These are phyloP conservation scores for Coluber constrictor DNA, from an alignment of 2,797 vertebrate species.

Conservation along the genomic window DNA sequence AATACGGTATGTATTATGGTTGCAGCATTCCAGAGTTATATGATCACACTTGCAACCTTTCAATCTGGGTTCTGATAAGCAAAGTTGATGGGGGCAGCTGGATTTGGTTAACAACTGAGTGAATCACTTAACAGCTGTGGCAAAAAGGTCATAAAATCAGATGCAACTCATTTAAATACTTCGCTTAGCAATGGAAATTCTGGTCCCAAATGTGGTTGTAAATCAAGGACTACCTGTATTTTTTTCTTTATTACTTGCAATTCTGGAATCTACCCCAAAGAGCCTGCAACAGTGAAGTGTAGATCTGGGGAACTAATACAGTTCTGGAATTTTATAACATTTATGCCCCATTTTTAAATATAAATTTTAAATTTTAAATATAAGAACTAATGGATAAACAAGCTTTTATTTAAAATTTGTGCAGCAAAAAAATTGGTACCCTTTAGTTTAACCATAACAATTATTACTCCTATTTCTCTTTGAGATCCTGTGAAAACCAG, in stretches of 20 bases:
- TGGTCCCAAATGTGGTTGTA: neutral
- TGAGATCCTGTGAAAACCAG: constrained; percentile 14
- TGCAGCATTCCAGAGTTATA: neutral
- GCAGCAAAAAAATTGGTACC: neutral
- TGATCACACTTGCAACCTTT: neutral
- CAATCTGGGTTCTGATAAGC: neutral
- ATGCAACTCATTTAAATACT: neutral
- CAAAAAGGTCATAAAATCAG: neutral
- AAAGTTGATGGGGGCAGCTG: neutral
- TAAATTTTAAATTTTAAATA: neutral
- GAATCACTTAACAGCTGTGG: neutral
- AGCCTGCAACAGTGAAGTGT: neutral
- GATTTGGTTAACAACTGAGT: neutral
- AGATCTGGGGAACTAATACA: neutral
- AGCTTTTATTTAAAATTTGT: neutral
- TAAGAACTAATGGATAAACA: neutral
- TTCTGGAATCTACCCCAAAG: neutral
- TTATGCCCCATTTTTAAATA: neutral
- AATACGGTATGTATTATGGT: neutral
- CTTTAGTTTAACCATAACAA: neutral
- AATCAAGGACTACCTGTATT: neutral
- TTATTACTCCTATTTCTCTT: neutral
- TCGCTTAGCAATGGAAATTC: neutral
- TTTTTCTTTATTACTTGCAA: neutral
- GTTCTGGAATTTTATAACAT: neutral